Evolutionary conservation across 1,140 invertebrate species (phyloP), one percentile per base, ranked within the genome.

Genomic region (Drosophila burlai): DNA sequence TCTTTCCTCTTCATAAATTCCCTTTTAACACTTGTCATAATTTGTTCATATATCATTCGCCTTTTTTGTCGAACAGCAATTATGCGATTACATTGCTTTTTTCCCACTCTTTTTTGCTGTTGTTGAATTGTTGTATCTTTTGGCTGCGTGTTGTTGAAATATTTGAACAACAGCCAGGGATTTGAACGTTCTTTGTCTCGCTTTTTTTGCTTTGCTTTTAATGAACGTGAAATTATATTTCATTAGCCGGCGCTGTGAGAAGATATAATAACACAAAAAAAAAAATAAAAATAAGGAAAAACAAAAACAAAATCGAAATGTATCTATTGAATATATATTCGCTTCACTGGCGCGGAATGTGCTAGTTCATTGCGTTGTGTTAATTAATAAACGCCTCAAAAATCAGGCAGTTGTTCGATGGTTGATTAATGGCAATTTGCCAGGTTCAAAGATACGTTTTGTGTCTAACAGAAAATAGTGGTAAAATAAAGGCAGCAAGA

Each of bases 161-260:
- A 29, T 52, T 45, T 49, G 4, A 34, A 21, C 36, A 13, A 58
- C 43, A 57, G 1, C 24, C 11, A 18, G 49, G n/a, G 49, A 47
- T 58, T 43, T 55, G 3, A 24, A 11, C 43, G 45, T 59, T 55
- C 59, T 64, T 78, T 62, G 42, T 59, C 36, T 55, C 54, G 49
- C 40, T 42, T 26, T 26, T 26, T 50, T 40, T n/a, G 34, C 46
- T 54, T 47, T 40, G 11, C 24, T 31, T 62, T 46, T 75, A 80
- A 80, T 86, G 80, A 86, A 86, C 84, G 81, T 87, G 83, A 87
- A 87, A 83, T 89, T 89, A 63, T 84, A 83, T 80, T 82, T 81
- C 79, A 83, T 83, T 83, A 83, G 76, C 43, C 18, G 13, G 5
- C 55, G 60, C 46, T 69, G 55, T 31, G 52, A 43, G 50, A 45